These are phyloP conservation scores for Tyto alba DNA, from an alignment of 2,113 vertebrate genomes.

Conservation along the genomic window DNA sequence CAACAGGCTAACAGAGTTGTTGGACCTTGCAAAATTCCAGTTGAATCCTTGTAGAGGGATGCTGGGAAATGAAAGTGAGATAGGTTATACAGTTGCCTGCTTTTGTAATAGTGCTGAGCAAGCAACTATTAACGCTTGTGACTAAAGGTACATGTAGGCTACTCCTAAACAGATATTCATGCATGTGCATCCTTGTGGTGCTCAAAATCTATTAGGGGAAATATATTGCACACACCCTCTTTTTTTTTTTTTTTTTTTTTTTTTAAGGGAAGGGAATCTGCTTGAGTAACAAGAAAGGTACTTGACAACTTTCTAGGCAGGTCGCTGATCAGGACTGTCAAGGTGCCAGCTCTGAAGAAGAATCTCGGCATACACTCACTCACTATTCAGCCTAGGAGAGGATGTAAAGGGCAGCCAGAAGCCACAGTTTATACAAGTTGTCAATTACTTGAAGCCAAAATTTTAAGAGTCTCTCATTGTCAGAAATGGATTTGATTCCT, in stretches of 20 bases:
- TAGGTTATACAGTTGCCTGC: background rate
- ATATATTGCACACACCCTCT: background rate
- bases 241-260: background rate
- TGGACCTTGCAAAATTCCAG: background rate
- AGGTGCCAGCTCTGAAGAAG: background rate
- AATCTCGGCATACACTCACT: background rate
- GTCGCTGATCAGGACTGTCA: background rate
- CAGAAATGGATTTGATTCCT: background rate
- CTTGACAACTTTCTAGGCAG: accelerated
- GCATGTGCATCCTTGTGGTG: accelerated
- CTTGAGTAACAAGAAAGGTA: background rate
- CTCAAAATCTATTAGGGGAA: background rate
- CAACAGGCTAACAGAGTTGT: background rate
- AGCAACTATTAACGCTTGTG: background rate
- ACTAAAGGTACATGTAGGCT: accelerated
- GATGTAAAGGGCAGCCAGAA: background rate
- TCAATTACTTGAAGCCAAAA: background rate
- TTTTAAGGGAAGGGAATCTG: background rate
- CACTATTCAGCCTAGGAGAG: background rate
- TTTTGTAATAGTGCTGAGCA: background rate
- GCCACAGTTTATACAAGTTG: background rate
- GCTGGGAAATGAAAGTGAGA: background rate
- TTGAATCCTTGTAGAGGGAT: background rate
- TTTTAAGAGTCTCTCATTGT: background rate
- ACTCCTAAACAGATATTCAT: background rate